These are phyloP conservation scores for Holocentrus rufus DNA, from an alignment of 2,797 vertebrate species.

Conservation along the genomic window DNA sequence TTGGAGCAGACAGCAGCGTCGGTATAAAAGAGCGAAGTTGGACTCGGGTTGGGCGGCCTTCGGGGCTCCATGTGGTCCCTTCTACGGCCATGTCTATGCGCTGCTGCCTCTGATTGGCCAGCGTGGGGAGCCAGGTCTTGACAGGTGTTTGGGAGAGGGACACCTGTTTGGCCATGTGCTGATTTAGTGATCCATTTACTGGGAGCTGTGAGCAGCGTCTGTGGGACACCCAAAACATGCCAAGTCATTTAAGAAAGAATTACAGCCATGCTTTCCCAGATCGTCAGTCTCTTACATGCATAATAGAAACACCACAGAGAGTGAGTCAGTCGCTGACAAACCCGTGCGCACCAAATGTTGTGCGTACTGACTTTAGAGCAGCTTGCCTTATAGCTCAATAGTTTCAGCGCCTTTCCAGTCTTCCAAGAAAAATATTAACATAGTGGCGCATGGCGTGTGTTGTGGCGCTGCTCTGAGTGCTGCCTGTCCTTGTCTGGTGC, in stretches of 20 bases:
- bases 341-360: background rate
- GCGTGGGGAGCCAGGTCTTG: conserved; percentile 67
- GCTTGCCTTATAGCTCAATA: conserved; percentile 9
- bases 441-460: conserved; percentile 31
- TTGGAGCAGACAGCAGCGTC: conserved; percentile 14
- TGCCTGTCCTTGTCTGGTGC: conserved; percentile 54
- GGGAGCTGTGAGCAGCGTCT: conserved; percentile 76
- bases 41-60: conserved; percentile 70
- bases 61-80: conserved; percentile 68
- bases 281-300: conserved; percentile 40
- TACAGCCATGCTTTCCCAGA: conserved; percentile 59
- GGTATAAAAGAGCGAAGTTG: conserved; percentile 54
- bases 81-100: conserved; percentile 74
- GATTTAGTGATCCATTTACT: conserved; percentile 85
- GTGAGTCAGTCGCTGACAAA: background rate
- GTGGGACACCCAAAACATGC: conserved; percentile 73
- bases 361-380: background rate
- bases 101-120: conserved; percentile 74
- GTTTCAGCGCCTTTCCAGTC: background rate
- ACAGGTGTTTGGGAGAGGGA: conserved; percentile 82
- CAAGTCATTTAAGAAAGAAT: conserved; percentile 81
- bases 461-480: conserved; percentile 44
- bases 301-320: conserved; percentile 21
- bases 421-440: conserved; percentile 24
- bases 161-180: conserved; percentile 87